Conservation (phyloP, 2,113 vertebrate genomes). For the Andinoacara biseriatus region DNA sequence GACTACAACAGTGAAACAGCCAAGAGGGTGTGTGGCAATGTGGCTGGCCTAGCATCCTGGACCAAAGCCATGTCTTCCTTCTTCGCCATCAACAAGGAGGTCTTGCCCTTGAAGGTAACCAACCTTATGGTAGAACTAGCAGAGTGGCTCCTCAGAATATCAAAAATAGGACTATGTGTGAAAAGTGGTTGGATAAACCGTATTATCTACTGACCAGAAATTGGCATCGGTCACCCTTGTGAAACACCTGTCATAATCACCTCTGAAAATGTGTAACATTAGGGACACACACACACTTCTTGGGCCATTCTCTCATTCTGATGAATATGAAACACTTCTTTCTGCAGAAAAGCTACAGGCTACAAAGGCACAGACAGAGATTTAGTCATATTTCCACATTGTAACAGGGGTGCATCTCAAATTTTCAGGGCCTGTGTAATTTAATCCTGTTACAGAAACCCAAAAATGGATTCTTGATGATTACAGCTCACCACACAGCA, state of each 20-base stretch:
- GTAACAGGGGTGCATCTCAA: slow-evolving; percentile 7
- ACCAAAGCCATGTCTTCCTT: slow-evolving; percentile 95
- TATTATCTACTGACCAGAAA: neutral
- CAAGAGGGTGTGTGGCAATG: slow-evolving; percentile 91
- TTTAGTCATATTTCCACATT: slow-evolving; percentile 31
- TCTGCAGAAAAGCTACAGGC: slow-evolving; percentile 17
- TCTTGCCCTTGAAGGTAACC: slow-evolving; percentile 92
- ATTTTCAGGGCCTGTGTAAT: neutral
- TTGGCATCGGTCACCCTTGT: neutral
- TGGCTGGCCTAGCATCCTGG: slow-evolving; percentile 96
- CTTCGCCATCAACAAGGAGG: slow-evolving; percentile 96
- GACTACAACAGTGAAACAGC: slow-evolving; percentile 97
- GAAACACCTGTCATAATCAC: neutral
- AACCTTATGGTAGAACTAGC: neutral
- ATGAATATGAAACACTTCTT: slow-evolving; percentile 23
- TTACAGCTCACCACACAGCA: neutral
- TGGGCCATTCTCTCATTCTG: neutral
- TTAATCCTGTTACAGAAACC: neutral
- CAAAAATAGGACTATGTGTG: neutral
- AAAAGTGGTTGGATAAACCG: neutral
- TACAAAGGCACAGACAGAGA: neutral
- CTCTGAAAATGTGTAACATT: neutral
- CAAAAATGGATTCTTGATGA: neutral
- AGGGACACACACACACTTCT: neutral
- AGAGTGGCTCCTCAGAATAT: neutral